phyloP scores from a whole-genome alignment of 92 coral and sea anemone genomes.

The Chrysogorgia sp. region DNA sequence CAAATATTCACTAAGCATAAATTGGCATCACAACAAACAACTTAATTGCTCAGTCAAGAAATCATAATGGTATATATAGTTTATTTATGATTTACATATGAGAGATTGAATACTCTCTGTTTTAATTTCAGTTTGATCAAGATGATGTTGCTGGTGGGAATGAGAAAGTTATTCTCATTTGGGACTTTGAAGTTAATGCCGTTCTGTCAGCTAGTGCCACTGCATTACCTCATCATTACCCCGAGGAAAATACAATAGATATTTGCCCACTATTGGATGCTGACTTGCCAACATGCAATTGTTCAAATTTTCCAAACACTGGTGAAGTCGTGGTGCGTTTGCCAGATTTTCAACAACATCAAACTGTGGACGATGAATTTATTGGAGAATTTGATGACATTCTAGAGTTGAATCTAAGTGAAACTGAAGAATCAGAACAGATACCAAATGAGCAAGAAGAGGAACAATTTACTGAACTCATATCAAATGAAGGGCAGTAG shows the following conservation, averaged over 20 bases:
- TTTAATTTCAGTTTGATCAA: too few species aligned
- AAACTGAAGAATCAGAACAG: not conserved
- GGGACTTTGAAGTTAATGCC: constrained; percentile 10
- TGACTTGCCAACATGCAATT: constrained; percentile 31
- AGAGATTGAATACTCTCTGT: too few species aligned
- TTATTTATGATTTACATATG: too few species aligned
- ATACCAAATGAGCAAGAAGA: not conserved
- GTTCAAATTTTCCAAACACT: constrained; percentile 29
- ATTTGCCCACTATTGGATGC: constrained; percentile 26
- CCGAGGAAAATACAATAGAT: not conserved
- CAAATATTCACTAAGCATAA: too few species aligned
- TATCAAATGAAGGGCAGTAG: constrained; percentile 53
- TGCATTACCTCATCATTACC: constrained; percentile 11
- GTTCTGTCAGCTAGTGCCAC: constrained; percentile 10
- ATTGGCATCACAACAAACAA: too few species aligned
- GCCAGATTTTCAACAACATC: not conserved
- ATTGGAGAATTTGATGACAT: not conserved
- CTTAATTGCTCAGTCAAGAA: too few species aligned
- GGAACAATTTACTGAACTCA: constrained; percentile 35
- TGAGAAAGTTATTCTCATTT: constrained; percentile 6
- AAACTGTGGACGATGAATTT: not conserved
- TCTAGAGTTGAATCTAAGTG: not conserved
- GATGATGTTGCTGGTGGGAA: not conserved
- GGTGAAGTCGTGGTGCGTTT: not conserved
- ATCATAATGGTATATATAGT: too few species aligned